A percentile compares a stretch with the other conserved stretches of the same genome.
These are phyloP conservation scores for Osmerus mordax DNA, from an alignment of 2,113 vertebrate species.

Conservation along the genomic window DNA sequence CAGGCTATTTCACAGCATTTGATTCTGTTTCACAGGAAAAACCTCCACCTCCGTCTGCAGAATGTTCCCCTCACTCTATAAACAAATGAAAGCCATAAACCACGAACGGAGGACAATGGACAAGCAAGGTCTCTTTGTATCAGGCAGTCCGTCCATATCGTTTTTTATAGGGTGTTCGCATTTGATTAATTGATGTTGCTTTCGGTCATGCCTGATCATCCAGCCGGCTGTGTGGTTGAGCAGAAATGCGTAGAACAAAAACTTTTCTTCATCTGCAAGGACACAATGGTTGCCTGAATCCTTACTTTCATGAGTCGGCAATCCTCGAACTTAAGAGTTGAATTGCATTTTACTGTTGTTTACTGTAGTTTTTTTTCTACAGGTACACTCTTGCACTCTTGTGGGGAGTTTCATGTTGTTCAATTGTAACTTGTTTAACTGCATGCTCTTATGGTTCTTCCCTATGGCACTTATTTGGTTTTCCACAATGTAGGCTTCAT, in stretches of 20 bases:
- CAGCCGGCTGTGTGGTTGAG: not conserved
- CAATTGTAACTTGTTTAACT: too few species aligned
- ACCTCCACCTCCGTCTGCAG: slow-evolving; percentile 20
- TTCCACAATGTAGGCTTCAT: too few species aligned
- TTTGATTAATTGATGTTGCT: not conserved
- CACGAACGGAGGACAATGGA: slow-evolving; percentile 22
- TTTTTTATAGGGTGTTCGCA: not conserved
- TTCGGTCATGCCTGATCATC: not conserved
- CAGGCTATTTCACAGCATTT: slow-evolving; percentile 62
- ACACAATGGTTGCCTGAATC: not conserved
- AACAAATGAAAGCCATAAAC: slow-evolving; percentile 53
- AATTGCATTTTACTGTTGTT: too few species aligned
- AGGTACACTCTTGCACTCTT: too few species aligned
- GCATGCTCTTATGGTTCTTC: too few species aligned
- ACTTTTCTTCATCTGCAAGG: not conserved
- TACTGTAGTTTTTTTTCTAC: too few species aligned
- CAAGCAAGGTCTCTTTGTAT: slow-evolving; percentile 37
- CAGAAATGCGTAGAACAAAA: not conserved
- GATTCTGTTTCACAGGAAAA: slow-evolving; percentile 57
- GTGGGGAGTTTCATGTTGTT: too few species aligned
- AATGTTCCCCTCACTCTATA: slow-evolving; percentile 40
- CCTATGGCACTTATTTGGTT: too few species aligned
- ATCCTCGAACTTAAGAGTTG: not conserved
- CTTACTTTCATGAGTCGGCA: not conserved
- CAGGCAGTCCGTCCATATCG: not conserved